phyloP scores from a whole-genome alignment of 2,113 vertebrate genomes.

The Nesogale talazaci region DNA sequence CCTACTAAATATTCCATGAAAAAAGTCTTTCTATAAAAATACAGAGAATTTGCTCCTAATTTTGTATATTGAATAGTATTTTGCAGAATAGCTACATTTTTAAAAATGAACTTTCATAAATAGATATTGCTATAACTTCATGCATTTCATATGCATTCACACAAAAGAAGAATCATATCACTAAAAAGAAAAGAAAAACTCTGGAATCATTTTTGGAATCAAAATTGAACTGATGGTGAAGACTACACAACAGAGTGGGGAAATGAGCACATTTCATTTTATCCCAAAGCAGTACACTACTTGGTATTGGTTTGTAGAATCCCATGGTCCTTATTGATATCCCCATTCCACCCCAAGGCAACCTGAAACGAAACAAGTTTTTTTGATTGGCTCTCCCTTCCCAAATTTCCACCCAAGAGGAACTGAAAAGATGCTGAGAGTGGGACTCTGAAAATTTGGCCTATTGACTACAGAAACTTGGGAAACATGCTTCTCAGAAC shows the following conservation, averaged over 20 bases:
- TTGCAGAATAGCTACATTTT: not conserved
- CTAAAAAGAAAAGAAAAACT: not conserved
- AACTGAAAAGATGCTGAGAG: conserved; percentile 16
- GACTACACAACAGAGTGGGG: not conserved
- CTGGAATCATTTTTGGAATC: too few species aligned
- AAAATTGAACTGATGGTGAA: not conserved
- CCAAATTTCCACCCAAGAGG: not conserved
- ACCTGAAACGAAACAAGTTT: not conserved
- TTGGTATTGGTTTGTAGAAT: not conserved
- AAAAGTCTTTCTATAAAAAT: not conserved
- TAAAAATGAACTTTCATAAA: not conserved
- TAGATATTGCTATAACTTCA: not conserved
- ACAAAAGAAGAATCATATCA: too few species aligned
- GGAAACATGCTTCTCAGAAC: not conserved
- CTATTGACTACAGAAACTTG: not conserved
- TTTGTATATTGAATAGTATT: not conserved
- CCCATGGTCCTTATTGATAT: not conserved
- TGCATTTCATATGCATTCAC: not conserved
- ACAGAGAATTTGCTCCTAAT: not conserved
- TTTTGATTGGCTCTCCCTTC: not conserved
- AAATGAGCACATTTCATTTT: not conserved
- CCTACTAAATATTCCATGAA: conserved; percentile 15
- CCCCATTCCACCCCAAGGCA: not conserved
- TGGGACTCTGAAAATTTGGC: not conserved
- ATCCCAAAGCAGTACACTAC: not conserved